Percentiles rank a stretch among this genome's conserved stretches.
phyloP scores from a whole-genome alignment of 2,888 invertebrate species.

The Chydorus sphaericus region DNA sequence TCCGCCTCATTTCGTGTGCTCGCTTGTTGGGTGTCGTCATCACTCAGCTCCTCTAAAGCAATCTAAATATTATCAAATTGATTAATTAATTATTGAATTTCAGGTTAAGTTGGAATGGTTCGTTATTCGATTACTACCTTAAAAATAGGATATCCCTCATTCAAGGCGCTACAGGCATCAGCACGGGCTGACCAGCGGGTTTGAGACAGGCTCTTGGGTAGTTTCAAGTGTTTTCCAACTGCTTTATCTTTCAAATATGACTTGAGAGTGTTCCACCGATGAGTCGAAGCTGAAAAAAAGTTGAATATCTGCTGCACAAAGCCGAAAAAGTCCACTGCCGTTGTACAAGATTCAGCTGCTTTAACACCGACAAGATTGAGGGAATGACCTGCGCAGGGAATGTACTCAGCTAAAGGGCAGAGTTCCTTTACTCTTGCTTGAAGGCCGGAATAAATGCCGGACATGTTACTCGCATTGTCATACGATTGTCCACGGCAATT shows the following conservation, averaged over 20 bases:
- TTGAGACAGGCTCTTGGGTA: background rate
- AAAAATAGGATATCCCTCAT: background rate
- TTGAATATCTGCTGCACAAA: background rate
- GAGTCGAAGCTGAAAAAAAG: background rate
- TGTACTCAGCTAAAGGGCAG: constrained; percentile 18
- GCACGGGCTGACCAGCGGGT: background rate
- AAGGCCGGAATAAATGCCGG: constrained; percentile 16
- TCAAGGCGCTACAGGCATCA: background rate
- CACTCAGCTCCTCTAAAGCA: background rate
- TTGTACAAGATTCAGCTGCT: constrained; percentile 15
- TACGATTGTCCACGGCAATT: constrained; percentile 19
- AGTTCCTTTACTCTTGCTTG: constrained; percentile 17
- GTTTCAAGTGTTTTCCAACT: background rate
- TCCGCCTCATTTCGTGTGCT: background rate
- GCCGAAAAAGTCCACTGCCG: background rate
- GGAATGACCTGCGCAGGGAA: constrained; percentile 20
- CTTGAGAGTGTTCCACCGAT: background rate
- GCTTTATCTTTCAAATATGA: background rate
- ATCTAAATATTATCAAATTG: background rate
- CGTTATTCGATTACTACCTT: too few species aligned
- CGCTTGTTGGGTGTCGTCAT: background rate
- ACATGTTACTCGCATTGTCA: constrained; percentile 20
- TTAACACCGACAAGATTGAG: constrained; percentile 18
- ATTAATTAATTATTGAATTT: too few species aligned
- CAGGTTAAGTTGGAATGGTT: too few species aligned